These are phyloP conservation scores for Euphonia xanthogaster DNA, from an alignment of 2,797 vertebrate species.

Conservation along the genomic window DNA sequence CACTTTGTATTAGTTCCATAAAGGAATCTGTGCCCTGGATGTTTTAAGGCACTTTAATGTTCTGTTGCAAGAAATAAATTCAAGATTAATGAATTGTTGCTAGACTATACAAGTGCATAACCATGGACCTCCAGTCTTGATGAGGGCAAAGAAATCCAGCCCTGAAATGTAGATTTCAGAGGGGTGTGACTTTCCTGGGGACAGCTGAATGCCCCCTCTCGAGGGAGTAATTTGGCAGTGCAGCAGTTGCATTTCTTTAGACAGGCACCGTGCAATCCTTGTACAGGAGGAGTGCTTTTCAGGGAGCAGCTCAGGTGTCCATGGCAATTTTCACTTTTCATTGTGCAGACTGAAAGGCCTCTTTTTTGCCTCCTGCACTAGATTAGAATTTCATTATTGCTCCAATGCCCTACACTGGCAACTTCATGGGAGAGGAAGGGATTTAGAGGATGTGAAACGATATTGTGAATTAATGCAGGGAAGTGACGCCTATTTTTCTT, in stretches of 20 bases:
- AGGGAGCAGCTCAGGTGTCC: neutral
- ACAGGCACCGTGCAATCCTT: neutral
- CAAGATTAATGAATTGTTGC: conserved; percentile 32
- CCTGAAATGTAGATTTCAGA: neutral
- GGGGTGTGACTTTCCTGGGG: neutral
- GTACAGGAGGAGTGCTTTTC: neutral
- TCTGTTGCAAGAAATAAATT: conserved; percentile 38
- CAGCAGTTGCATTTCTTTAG: neutral
- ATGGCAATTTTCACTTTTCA: neutral
- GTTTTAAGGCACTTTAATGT: conserved; percentile 22
- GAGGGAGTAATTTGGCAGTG: neutral
- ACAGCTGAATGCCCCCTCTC: neutral
- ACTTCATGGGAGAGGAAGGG: neutral
- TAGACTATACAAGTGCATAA: neutral
- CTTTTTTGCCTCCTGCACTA: neutral
- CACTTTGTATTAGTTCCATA: neutral
- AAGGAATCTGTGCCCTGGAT: neutral
- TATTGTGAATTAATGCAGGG: neutral
- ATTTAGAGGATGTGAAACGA: neutral
- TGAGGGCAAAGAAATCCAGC: neutral
- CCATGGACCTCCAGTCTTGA: neutral
- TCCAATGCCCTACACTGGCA: neutral
- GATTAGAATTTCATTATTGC: neutral
- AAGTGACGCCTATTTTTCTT: neutral
- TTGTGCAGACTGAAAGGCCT: neutral